These are phyloP conservation scores for Meandrusa payeni DNA, from an alignment of 2,888 invertebrate genomes.

Conservation along the genomic window DNA sequence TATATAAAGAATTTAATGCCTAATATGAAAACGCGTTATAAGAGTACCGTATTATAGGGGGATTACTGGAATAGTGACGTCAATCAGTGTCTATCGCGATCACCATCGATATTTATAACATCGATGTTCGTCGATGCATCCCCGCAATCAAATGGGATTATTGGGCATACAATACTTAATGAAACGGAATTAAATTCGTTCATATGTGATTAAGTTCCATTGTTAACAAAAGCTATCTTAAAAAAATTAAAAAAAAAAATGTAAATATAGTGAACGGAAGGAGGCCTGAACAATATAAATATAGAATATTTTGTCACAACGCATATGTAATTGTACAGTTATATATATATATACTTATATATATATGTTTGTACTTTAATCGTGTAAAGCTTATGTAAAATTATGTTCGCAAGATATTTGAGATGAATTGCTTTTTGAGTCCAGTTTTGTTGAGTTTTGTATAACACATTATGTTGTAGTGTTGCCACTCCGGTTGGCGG, in stretches of 20 bases:
- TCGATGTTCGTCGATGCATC: too few species aligned
- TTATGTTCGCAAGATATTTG: constrained; percentile 60
- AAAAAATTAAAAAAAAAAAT: constrained; percentile 37
- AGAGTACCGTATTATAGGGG: too few species aligned
- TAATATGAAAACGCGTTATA: too few species aligned
- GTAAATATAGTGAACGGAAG: constrained; percentile 71
- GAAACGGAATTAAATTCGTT: constrained; percentile 18
- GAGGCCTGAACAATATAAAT: constrained; percentile 66
- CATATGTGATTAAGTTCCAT: constrained; percentile 13
- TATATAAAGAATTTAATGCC: too few species aligned
- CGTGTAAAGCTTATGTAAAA: constrained; percentile 57
- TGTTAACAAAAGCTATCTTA: constrained; percentile 17
- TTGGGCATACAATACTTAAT: constrained; percentile 62
- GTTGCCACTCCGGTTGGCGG: constrained; percentile 8
- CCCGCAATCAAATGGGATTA: constrained; percentile 35
- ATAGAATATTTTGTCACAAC: constrained; percentile 68
- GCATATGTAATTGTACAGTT: constrained; percentile 53
- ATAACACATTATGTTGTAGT: constrained; percentile 24
- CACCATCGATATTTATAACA: too few species aligned
- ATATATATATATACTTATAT: constrained; percentile 33
- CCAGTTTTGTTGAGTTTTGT: constrained; percentile 25
- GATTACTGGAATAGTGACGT: too few species aligned
- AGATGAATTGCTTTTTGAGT: constrained; percentile 47
- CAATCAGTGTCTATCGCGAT: too few species aligned
- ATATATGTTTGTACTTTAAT: constrained; percentile 57